Percentiles rank a stretch among this genome's conserved stretches.
These are phyloP conservation scores for Cacatua alba DNA, from an alignment of 2,113 vertebrate species.

Conservation along the genomic window DNA sequence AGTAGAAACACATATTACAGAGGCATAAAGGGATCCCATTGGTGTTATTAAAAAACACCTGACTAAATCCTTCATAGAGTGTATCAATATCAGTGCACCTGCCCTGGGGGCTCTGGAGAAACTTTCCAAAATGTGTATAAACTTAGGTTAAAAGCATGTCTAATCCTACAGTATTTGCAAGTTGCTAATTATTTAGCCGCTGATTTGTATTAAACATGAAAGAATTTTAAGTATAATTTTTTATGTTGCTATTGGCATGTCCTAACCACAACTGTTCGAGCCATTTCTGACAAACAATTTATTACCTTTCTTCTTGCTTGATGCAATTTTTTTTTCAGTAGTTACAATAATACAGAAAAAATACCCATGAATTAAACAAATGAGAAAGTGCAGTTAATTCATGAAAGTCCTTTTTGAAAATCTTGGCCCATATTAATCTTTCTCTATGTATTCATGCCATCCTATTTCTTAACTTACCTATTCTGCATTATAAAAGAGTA, in stretches of 20 bases:
- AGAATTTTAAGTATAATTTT: background rate
- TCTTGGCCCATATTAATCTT: background rate
- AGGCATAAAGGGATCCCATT: background rate
- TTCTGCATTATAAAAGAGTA: conserved; percentile 55
- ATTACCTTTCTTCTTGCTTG: background rate
- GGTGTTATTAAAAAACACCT: background rate
- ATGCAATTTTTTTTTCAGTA: background rate
- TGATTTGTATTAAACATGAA: background rate
- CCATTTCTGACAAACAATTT: background rate
- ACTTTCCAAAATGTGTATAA: background rate
- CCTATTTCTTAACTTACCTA: conserved; percentile 37
- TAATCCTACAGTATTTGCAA: background rate
- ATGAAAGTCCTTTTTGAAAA: conserved; percentile 10
- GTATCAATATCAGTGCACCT: background rate
- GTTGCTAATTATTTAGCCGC: background rate
- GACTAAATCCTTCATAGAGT: background rate
- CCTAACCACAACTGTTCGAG: background rate
- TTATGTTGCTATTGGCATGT: background rate
- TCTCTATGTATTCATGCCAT: conserved; percentile 5
- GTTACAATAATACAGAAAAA: background rate
- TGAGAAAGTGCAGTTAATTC: background rate
- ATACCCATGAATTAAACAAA: background rate
- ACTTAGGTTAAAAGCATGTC: background rate
- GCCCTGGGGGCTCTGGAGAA: background rate
- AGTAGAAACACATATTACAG: background rate